Percentiles rank a stretch among this genome's conserved stretches.
Evolutionary conservation across 30 jellyfish, hydroid and myxozoan genomes (phyloP).

Genomic region (Pelagia noctiluca): DNA sequence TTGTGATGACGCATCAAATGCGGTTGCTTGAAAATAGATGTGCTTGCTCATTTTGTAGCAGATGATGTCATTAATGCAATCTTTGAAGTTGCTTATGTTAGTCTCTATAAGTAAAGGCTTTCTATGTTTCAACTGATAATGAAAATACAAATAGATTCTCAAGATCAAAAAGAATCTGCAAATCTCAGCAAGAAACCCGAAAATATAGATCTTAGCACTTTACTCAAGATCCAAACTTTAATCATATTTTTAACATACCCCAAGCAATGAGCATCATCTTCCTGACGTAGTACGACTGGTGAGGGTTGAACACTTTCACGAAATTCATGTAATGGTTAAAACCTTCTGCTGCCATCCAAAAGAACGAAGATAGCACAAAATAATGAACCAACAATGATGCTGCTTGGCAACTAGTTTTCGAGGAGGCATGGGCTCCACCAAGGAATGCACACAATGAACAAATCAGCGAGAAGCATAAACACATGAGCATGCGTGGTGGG

Average conservation of each 20-base stretch:
- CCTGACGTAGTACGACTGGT: slow-evolving; percentile 25
- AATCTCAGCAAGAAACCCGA: too few relatives aligned
- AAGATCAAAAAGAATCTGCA: background rate
- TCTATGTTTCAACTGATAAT: too few relatives aligned
- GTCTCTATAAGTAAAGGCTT: too few relatives aligned
- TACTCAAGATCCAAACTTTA: background rate
- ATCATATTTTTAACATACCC: slow-evolving; percentile 71
- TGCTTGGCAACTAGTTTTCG: slow-evolving; percentile 60
- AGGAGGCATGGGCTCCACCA: slow-evolving; percentile 67
- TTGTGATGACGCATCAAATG: too few relatives aligned
- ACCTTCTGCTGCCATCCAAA: slow-evolving; percentile 92
- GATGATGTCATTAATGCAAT: too few relatives aligned
- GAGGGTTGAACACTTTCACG: slow-evolving; percentile 61
- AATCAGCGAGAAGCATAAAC: slow-evolving; percentile 59
- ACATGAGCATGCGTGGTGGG: slow-evolving; percentile 78
- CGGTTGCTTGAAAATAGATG: too few relatives aligned
- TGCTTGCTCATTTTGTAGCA: too few relatives aligned
- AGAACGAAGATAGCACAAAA: slow-evolving; percentile 76
- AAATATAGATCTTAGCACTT: background rate
- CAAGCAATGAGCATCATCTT: slow-evolving; percentile 61
- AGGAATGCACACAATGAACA: slow-evolving; percentile 45
- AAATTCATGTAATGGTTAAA: slow-evolving; percentile 71
- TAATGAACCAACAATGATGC: slow-evolving; percentile 77
- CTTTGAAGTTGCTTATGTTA: too few relatives aligned
- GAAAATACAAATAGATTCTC: background rate